These are phyloP conservation scores for Atractosteus spatula DNA, from an alignment of 2,113 vertebrate species.

Conservation along the genomic window DNA sequence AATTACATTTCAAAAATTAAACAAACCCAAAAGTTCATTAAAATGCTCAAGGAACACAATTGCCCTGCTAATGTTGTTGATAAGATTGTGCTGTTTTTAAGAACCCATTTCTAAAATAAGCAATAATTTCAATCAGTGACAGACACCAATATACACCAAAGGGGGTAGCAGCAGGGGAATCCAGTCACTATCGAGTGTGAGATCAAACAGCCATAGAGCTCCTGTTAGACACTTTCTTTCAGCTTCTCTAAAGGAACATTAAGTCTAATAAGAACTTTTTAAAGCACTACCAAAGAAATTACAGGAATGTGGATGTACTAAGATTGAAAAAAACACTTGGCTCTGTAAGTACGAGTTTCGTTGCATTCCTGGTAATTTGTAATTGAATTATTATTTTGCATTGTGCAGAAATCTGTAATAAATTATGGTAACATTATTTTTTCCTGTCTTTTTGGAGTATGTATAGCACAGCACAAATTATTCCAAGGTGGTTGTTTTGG, in stretches of 20 bases:
- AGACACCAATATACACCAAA: slow-evolving; percentile 35
- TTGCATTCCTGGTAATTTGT: not conserved
- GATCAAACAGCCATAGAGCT: slow-evolving; percentile 18
- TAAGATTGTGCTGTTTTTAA: slow-evolving; percentile 37
- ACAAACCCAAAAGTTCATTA: slow-evolving; percentile 54
- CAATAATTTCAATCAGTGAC: slow-evolving; percentile 35
- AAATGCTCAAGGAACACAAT: slow-evolving; percentile 41
- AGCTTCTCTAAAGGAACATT: slow-evolving; percentile 14
- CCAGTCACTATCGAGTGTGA: slow-evolving; percentile 22
- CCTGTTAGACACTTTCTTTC: slow-evolving; percentile 23
- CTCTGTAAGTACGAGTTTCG: slow-evolving; percentile 10
- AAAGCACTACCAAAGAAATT: slow-evolving; percentile 2
- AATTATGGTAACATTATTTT: no score
- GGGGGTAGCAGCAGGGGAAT: slow-evolving; percentile 31
- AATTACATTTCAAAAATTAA: slow-evolving; percentile 84
- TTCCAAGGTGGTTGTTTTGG: no score
- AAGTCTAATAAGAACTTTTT: slow-evolving; percentile 6
- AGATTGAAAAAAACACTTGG: not conserved
- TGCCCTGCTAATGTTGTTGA: slow-evolving; percentile 39
- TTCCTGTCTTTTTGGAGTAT: no score
- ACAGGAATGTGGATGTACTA: not conserved
- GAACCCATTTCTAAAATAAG: slow-evolving; percentile 24
- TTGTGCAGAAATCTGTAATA: no score
- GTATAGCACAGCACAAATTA: no score
- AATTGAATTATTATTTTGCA: no score